These are phyloP conservation scores for Serranus cabrilla DNA, from an alignment of 2,797 vertebrate genomes.

Conservation along the genomic window DNA sequence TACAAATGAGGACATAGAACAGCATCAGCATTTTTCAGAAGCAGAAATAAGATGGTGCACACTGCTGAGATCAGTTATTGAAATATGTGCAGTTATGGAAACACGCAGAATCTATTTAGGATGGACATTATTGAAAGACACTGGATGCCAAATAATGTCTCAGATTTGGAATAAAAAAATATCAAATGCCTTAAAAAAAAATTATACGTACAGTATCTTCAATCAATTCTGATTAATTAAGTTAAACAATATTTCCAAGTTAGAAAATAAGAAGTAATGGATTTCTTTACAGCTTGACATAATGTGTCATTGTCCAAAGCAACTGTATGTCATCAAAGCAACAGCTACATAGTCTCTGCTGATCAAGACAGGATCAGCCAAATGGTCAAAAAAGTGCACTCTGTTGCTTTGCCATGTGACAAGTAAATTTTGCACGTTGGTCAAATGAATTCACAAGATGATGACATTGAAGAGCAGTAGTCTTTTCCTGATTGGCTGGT, in stretches of 20 bases:
- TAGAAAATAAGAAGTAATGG: constrained; percentile 46
- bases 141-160: neutral
- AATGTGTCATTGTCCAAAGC: constrained; percentile 61
- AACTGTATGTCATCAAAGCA: neutral
- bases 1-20: constrained; percentile 70
- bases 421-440: neutral
- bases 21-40: constrained; percentile 40
- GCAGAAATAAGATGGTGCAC: constrained; percentile 15
- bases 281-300: constrained; percentile 66
- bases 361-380: neutral
- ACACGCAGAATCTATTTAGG: neutral
- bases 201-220: constrained; percentile 39
- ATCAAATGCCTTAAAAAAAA: constrained; percentile 35
- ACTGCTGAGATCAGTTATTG: constrained; percentile 17
- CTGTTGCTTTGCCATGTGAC: neutral
- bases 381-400: neutral
- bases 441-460: neutral
- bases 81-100: constrained; percentile 23
- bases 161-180: neutral
- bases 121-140: constrained; percentile 7
- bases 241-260: constrained; percentile 54
- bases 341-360: neutral
- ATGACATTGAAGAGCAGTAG: neutral
- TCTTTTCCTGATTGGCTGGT: neutral
- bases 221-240: constrained; percentile 41